Evolutionary conservation across 2,888 invertebrate species (phyloP).

Genomic region (Tachystola acroxantha): DNA sequence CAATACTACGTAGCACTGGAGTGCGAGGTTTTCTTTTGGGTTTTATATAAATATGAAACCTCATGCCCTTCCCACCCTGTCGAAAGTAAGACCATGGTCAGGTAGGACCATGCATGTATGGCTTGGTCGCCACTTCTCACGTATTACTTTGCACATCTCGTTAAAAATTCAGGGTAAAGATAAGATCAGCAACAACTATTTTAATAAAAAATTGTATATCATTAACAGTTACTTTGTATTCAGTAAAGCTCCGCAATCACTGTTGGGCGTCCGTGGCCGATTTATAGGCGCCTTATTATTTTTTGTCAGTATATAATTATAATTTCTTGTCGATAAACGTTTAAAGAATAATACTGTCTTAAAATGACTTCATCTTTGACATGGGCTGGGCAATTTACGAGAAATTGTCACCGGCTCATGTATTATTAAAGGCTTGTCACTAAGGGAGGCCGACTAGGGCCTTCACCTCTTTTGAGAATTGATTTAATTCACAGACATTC

Average conservation of each 20-base stretch:
- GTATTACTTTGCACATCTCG: no score
- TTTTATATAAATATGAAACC: no score
- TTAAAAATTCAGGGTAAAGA: no score
- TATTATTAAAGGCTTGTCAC: constrained; percentile 31
- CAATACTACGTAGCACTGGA: no score
- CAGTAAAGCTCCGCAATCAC: constrained; percentile 14
- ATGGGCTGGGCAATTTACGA: constrained; percentile 29
- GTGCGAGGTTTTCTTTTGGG: no score
- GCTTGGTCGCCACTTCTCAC: no score
- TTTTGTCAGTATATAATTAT: constrained; percentile 23
- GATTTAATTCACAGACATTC: no score
- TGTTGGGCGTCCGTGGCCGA: constrained; percentile 28
- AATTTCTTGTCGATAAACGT: constrained; percentile 31
- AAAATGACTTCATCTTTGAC: constrained; percentile 45
- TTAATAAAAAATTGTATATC: neutral
- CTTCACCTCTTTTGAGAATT: constrained; percentile 24
- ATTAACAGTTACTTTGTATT: constrained; percentile 20
- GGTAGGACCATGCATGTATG: no score
- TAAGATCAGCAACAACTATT: no score
- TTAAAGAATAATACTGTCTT: constrained; percentile 27
- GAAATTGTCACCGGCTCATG: constrained; percentile 27
- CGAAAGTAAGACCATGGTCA: no score
- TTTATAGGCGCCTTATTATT: constrained; percentile 32
- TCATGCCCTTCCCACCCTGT: no score
- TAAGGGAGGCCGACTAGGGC: constrained; percentile 20